Evolutionary conservation across 1,140 invertebrate genomes (phyloP), one percentile per base, ranked within the genome.

Genomic region (Latrodectus geometricus): DNA sequence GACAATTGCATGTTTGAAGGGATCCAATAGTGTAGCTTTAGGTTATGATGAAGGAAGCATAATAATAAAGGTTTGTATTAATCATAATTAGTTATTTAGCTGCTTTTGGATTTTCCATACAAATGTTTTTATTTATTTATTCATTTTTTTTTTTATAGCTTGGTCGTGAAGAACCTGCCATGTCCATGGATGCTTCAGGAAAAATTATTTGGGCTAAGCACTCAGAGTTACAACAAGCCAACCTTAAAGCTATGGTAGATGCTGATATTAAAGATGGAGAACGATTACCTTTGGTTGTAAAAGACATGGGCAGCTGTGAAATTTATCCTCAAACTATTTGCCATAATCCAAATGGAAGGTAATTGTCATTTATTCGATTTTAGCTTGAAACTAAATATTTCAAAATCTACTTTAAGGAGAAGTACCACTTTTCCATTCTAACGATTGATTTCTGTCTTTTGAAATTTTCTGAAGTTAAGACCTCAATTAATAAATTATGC

Each of bases 171-270:
- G 98, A 99, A 90, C 99, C 99, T 4, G 98, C 98, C 0, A 97
- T 99, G 89, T 99, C 98, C 0, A 99, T 99, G 99, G 99, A 99
- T 91, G 95, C 95, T 0, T 95, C 95, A 89, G 98, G 98, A 74
- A 99, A 99, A 93, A 99, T 99, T 72, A 96, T 99, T 66, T 99
- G 97, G 97, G 98, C 98, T 0, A 95, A 95, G 89, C 98, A 99
- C 91, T 98, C 97, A 0, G 98, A 99, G 92, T 95, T 99, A 89
- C 98, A 99, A 90, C 98, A 99, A 91, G 98, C 97, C 4, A 99
- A 99, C 92, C 91, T 99, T 75, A 89, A 89, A 82, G 94, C 95
- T 0, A 90, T 97, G 35, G 88, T 89, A 49, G 91, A 91, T 77
- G 93, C 94, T 0, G 95, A 96, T 90, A 93, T 96, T 74, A 96